Evolutionary conservation across 2,888 invertebrate genomes (phyloP), one percentile per base, ranked within the genome.

Genomic region (Trichopria drosophilae): DNA sequence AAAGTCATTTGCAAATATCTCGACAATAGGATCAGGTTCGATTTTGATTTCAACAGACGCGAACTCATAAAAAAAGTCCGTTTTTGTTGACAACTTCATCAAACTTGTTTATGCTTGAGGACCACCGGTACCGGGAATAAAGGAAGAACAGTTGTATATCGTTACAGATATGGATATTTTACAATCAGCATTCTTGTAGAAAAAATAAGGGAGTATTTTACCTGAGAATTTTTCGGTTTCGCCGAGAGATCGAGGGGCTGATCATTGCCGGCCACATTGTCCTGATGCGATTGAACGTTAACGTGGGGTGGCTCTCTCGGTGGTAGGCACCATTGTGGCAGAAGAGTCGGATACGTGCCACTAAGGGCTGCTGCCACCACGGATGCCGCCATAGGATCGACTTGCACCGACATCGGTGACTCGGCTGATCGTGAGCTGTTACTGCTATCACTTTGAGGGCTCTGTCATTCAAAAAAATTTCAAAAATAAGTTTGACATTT

Each of bases 231-330:
- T 72, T 84, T 68, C 81, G 87, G 81, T 83, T 82, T 90, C 72
- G 89, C 87, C 80, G 90, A 91, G 71, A 92, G 84, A 80, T 92
- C 91, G 67, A 92, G 82, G 15, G 91, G 91, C 77, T 89, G 89
- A 72, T 90, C 90, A 58, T 82, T 79, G 68, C 67, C 66, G 59
- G 69, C 64, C 54, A 69, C 65, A 56, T 63, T 69, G 58, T 74
- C 73, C 59, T 71, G 73, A 51, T 72, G 72, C 41, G 68, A 58
- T 46, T 68, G 73, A 65, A 71, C 55, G 76, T 77, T 35, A 73
- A 75, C 37, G 73, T 66, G 68, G 59, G 77, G 74, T 71, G 80
- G 77, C 50, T 81, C 81, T 41, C 64, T 66, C 46, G 66, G 68
- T 45, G 68, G 68, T 51, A 73, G 61, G 57, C 72, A 73, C 76